These are phyloP conservation scores for Cherax quadricarinatus DNA, from an alignment of 1,140 invertebrate genomes.

Conservation along the genomic window DNA sequence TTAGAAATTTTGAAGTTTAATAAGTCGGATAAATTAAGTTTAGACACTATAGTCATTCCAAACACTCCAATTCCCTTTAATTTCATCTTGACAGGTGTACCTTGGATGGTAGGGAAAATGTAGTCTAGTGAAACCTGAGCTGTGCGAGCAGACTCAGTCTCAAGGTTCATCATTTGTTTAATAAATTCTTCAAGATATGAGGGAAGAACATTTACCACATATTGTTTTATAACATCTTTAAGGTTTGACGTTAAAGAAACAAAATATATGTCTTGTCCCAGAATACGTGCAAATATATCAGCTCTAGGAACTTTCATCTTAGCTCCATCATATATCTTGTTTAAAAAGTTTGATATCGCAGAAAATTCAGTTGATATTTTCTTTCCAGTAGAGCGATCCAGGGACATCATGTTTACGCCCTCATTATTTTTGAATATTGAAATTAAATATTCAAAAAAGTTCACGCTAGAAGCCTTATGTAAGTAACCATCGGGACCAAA, in stretches of 20 bases:
- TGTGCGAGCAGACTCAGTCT: slow-evolving; percentile 1
- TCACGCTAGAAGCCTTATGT: not conserved
- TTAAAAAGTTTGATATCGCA: slow-evolving; percentile 13
- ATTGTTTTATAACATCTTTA: not conserved
- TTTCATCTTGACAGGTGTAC: slow-evolving; percentile 39
- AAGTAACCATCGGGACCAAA: slow-evolving; percentile 54
- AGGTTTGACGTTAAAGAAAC: slow-evolving; percentile 22
- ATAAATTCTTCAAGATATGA: not conserved
- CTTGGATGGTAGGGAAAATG: slow-evolving; percentile 52
- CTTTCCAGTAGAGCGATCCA: not conserved
- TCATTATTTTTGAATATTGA: not conserved
- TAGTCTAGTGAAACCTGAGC: slow-evolving; percentile 17
- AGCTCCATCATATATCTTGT: slow-evolving; percentile 5
- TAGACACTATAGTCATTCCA: slow-evolving; percentile 9
- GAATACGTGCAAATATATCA: slow-evolving; percentile 33
- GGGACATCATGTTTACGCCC: not conserved
- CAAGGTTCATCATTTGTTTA: not conserved
- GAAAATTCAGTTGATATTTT: slow-evolving; percentile 34
- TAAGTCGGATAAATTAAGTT: not conserved
- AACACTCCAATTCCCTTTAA: not conserved
- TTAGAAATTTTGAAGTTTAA: not conserved
- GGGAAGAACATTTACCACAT: not conserved
- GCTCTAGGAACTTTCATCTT: not conserved
- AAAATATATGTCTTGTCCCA: slow-evolving; percentile 51
- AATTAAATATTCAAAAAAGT: slow-evolving; percentile 14